Evolutionary conservation across 2,888 invertebrate species (phyloP).

Genomic region (Hydroisotoma schaefferi): DNA sequence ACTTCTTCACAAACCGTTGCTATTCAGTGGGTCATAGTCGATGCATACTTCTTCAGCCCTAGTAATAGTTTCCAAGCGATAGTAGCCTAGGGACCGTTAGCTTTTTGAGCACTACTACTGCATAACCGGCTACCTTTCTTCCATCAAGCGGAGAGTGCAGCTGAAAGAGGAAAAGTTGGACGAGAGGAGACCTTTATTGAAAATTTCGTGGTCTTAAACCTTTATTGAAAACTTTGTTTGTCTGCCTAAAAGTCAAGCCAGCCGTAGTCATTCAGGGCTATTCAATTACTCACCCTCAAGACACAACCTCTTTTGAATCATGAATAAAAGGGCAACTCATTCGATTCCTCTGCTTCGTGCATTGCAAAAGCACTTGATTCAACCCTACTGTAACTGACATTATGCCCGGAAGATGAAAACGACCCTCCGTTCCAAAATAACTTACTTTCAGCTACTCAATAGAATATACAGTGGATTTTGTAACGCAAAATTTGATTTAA

Average conservation of each 20-base stretch:
- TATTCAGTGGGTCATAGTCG: no score
- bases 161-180: no score
- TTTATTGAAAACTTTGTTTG: conserved; percentile 46
- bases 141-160: no score
- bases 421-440: background rate
- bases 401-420: conserved; percentile 2
- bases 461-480: no score
- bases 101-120: no score
- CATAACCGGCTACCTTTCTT: no score
- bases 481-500: no score
- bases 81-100: no score
- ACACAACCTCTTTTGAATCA: conserved; percentile 18
- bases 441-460: conserved; percentile 6
- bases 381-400: conserved; percentile 17
- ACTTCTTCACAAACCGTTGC: no score
- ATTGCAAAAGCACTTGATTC: conserved; percentile 3
- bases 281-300: conserved; percentile 36
- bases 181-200: conserved; percentile 34
- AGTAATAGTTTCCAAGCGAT: no score
- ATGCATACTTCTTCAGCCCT: no score
- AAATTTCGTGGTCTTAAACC: conserved; percentile 34
- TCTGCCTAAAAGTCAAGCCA: conserved; percentile 40
- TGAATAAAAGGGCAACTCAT: conserved; percentile 14
- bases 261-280: conserved; percentile 17
- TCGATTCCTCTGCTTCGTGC: background rate